A percentile compares a stretch with the other conserved stretches of the same genome.
Conservation (phyloP, 2,113 vertebrate species). For the Leucosticte australis region DNA sequence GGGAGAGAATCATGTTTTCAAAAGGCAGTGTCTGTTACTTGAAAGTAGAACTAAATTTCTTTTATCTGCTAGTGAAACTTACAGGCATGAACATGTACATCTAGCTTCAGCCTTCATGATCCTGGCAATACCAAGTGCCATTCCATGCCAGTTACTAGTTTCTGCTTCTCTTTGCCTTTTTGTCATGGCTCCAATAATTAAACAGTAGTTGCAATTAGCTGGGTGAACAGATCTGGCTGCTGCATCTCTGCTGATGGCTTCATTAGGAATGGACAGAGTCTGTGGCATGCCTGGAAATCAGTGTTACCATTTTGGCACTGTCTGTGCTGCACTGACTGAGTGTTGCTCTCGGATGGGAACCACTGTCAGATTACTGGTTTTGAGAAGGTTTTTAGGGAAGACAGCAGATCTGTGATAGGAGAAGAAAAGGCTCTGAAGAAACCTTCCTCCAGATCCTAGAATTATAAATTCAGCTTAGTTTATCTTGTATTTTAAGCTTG, state of each 20-base stretch:
- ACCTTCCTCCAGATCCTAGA: neutral
- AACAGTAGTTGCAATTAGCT: neutral
- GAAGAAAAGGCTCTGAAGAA: neutral
- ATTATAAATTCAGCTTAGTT: slow-evolving; percentile 24
- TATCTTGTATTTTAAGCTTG: slow-evolving; percentile 29
- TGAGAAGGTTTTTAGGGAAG: neutral
- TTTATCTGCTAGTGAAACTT: neutral
- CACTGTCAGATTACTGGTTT: neutral
- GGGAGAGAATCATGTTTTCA: neutral
- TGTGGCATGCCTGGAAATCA: neutral
- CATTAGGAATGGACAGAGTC: slow-evolving; percentile 2
- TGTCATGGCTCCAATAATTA: neutral
- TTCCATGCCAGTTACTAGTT: neutral
- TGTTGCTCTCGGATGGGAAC: neutral
- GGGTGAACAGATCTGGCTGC: neutral
- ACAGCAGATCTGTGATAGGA: neutral
- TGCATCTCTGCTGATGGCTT: neutral
- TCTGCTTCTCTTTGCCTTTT: neutral
- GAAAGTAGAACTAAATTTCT: neutral
- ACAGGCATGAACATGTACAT: neutral
- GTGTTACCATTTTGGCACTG: neutral
- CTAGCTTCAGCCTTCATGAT: neutral
- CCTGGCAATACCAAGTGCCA: neutral
- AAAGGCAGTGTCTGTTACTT: neutral
- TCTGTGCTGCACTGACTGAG: neutral